Percentiles rank a stretch among this genome's conserved stretches.
Evolutionary conservation across 2,888 invertebrate genomes (phyloP).

Genomic region (Lycaena phlaeas): DNA sequence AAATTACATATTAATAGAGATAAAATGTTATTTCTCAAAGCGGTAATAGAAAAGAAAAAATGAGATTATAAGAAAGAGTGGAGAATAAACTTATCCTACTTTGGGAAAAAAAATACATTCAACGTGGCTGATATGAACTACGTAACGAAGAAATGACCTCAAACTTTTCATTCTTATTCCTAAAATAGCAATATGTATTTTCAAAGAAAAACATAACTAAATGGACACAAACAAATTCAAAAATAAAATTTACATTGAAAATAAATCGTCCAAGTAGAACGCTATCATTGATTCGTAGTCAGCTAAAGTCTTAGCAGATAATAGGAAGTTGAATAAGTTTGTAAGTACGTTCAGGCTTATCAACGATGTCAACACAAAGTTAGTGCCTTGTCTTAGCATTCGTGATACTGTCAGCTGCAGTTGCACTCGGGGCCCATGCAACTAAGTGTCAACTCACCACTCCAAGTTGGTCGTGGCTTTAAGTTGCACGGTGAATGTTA

Average conservation of each 20-base stretch:
- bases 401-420: constrained; percentile 33
- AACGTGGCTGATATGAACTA: too few species aligned
- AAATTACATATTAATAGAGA: too few species aligned
- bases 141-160: too few species aligned
- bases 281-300: constrained; percentile 21
- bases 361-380: constrained; percentile 32
- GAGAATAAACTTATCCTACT: too few species aligned
- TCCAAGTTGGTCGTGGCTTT: background rate
- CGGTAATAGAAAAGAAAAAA: too few species aligned
- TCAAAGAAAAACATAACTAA: background rate
- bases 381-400: constrained; percentile 23
- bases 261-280: background rate
- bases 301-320: constrained; percentile 24
- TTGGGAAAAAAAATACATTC: too few species aligned
- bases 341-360: constrained; percentile 31
- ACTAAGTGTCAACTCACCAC: constrained; percentile 17
- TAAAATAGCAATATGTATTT: background rate
- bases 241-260: background rate
- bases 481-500: constrained; percentile 7
- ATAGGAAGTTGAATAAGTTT: constrained; percentile 30
- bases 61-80: too few species aligned
- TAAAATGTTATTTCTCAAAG: too few species aligned
- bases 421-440: constrained; percentile 50
- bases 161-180: too few species aligned
- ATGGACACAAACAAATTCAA: background rate